These are phyloP conservation scores for Alligator sinensis DNA, from an alignment of 2,113 vertebrate genomes.

Conservation along the genomic window DNA sequence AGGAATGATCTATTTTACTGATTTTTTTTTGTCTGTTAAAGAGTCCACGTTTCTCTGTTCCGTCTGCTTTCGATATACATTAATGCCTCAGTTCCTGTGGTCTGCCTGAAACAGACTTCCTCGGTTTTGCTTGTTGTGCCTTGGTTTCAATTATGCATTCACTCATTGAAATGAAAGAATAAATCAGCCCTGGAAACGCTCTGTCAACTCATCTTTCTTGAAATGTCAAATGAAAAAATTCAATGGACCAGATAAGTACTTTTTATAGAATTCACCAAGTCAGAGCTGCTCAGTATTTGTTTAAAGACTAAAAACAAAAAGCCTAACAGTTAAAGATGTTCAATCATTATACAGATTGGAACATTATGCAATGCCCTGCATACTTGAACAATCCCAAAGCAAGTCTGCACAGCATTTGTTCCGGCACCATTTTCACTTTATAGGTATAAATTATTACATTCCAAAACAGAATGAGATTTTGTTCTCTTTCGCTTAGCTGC, in stretches of 20 bases:
- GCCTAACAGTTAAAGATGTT: neutral
- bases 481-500: neutral
- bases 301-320: neutral
- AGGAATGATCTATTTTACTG: neutral
- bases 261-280: neutral
- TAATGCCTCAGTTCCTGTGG: accelerated
- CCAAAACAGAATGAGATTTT: constrained; percentile 5
- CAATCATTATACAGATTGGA: neutral
- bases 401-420: neutral
- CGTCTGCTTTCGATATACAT: accelerated
- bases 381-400: neutral
- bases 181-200: neutral
- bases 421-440: neutral
- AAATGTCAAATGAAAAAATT: neutral
- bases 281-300: accelerated
- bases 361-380: neutral
- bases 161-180: neutral
- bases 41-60: accelerated
- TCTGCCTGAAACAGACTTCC: neutral
- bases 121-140: neutral
- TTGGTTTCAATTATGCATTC: neutral
- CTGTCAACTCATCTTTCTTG: neutral
- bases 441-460: neutral
- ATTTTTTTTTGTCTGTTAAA: neutral
- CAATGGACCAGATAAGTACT: neutral